phyloP scores from a whole-genome alignment of 2,797 vertebrate genomes.

The Danio choprae region DNA sequence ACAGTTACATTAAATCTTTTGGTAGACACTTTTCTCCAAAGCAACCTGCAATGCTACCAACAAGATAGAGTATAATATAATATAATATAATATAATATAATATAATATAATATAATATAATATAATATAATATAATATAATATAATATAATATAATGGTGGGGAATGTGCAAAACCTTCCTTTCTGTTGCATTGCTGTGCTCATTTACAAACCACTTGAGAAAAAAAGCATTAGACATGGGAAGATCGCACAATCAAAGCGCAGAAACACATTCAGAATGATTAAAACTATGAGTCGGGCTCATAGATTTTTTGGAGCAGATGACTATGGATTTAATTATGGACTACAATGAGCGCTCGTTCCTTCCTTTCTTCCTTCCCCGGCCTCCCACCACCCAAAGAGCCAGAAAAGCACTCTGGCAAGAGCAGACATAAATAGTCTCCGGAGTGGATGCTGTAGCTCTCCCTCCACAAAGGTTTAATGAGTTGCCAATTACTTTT shows the following conservation, averaged over 20 bases:
- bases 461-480: slow-evolving; percentile 50
- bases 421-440: slow-evolving; percentile 15
- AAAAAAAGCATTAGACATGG: slow-evolving; percentile 27
- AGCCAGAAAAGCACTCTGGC: slow-evolving; percentile 25
- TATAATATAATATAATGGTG: too few species aligned
- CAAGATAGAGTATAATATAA: too few species aligned
- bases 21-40: too few species aligned
- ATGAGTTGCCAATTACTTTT: slow-evolving; percentile 57
- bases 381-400: slow-evolving; percentile 22
- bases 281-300: slow-evolving; percentile 36
- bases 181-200: not conserved
- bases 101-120: too few species aligned
- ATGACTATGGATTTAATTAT: slow-evolving; percentile 28
- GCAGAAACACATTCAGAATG: slow-evolving; percentile 5
- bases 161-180: not conserved
- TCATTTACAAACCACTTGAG: slow-evolving; percentile 21
- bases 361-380: not conserved
- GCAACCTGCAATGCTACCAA: too few species aligned
- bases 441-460: slow-evolving; percentile 43
- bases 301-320: slow-evolving; percentile 20
- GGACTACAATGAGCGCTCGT: not conserved
- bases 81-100: too few species aligned
- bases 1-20: too few species aligned
- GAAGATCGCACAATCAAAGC: slow-evolving; percentile 12
- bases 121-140: too few species aligned